A percentile compares a stretch with the other conserved stretches of the same genome.
Evolutionary conservation across 37 sponge, comb jelly and placozoan species (phyloP).

Genomic region (Geodia barretti): DNA sequence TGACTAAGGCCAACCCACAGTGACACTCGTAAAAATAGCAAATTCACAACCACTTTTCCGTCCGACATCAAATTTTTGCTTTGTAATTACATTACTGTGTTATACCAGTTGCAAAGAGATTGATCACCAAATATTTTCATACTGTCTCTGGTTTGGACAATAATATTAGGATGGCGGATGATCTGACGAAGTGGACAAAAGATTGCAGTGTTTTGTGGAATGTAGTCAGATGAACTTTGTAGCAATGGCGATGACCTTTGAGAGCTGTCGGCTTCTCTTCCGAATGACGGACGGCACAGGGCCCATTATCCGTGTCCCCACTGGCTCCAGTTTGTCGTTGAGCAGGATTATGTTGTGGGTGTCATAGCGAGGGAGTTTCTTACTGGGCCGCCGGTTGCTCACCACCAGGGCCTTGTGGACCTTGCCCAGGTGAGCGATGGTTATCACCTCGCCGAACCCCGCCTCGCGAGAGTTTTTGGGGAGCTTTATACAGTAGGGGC

Average conservation of each 20-base stretch:
- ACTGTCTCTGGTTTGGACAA: too few species aligned
- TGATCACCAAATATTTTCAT: too few species aligned
- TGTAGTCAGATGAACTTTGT: constrained; percentile 57
- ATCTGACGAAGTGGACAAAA: too few species aligned
- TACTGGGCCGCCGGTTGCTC: constrained; percentile 52
- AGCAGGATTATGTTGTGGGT: constrained; percentile 55
- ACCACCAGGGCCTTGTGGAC: constrained; percentile 74
- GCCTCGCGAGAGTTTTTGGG: constrained; percentile 56
- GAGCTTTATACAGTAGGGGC: constrained; percentile 78
- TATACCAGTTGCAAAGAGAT: too few species aligned
- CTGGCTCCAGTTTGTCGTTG: constrained; percentile 71
- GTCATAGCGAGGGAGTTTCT: constrained; percentile 65
- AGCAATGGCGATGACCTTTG: constrained; percentile 63
- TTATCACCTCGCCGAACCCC: constrained; percentile 71
- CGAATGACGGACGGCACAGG: constrained; percentile 68
- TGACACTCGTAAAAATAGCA: too few species aligned
- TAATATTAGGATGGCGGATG: too few species aligned
- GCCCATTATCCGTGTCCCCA: constrained; percentile 71
- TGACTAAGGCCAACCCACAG: too few species aligned
- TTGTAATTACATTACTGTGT: too few species aligned
- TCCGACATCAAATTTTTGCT: too few species aligned
- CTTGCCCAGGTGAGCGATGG: constrained; percentile 69
- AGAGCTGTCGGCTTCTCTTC: constrained; percentile 39
- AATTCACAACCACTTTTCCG: too few species aligned
- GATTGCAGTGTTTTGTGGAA: too few species aligned